phyloP scores from a whole-genome alignment of 2,113 vertebrate genomes.

The Notarius quadriscutis region DNA sequence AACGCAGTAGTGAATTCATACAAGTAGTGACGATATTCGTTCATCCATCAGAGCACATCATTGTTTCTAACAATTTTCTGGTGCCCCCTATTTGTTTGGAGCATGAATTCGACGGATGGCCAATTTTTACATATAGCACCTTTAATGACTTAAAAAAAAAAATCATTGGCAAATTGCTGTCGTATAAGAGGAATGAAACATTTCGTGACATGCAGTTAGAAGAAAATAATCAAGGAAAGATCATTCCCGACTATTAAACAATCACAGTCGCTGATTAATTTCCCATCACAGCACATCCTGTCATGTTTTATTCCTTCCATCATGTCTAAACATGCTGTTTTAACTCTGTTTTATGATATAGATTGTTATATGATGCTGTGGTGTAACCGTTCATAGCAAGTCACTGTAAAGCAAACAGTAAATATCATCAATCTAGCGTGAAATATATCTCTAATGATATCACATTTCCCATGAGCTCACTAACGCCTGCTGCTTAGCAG shows the following conservation, averaged over 20 bases:
- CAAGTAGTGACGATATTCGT: no score
- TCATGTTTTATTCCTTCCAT: not conserved
- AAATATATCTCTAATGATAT: slow-evolving; percentile 32
- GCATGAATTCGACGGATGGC: no score
- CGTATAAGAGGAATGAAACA: not conserved
- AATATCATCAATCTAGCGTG: slow-evolving; percentile 27
- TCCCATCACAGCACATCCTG: not conserved
- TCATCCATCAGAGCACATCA: no score
- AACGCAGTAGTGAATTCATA: no score
- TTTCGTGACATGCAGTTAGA: not conserved
- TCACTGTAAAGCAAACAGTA: not conserved
- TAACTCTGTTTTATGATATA: not conserved
- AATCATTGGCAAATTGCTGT: not conserved
- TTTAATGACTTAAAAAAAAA: no score
- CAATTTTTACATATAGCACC: no score
- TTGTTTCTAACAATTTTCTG: no score
- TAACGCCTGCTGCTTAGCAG: slow-evolving; percentile 19
- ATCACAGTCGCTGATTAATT: not conserved
- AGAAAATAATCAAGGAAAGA: no score
- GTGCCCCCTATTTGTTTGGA: no score
- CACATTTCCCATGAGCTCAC: slow-evolving; percentile 7
- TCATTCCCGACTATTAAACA: no score
- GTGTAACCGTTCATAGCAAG: not conserved
- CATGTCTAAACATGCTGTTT: not conserved
- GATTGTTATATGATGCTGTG: not conserved